Evolutionary conservation across 2,797 vertebrate species (phyloP).

Genomic region (Ctenopoma multispine): DNA sequence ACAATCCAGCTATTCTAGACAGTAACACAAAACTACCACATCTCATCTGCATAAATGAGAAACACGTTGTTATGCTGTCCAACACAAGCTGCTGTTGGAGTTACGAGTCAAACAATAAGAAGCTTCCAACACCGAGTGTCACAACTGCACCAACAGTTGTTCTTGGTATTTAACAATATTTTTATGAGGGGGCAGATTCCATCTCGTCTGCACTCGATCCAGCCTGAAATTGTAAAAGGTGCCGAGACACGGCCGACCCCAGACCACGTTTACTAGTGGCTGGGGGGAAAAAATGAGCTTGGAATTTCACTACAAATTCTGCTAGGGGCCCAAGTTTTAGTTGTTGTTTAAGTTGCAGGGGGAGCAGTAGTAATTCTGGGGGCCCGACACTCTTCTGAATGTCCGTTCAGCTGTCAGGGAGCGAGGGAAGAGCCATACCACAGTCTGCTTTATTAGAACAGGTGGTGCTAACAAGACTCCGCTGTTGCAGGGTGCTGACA

Average conservation of each 20-base stretch:
- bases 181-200: conserved; percentile 36
- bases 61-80: background rate
- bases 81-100: background rate
- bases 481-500: conserved; percentile 57
- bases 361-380: conserved; percentile 21
- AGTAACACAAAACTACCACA: too few relatives aligned
- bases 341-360: background rate
- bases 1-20: too few relatives aligned
- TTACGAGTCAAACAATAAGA: conserved; percentile 6
- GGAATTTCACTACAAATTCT: conserved; percentile 48
- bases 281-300: conserved; percentile 43
- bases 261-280: conserved; percentile 34
- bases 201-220: conserved; percentile 21
- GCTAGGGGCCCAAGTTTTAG: background rate
- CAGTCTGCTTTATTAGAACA: conserved; percentile 58
- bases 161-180: conserved; percentile 35
- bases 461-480: conserved; percentile 73
- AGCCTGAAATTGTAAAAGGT: conserved; percentile 39
- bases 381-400: conserved; percentile 2
- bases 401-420: conserved; percentile 59
- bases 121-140: conserved; percentile 2
- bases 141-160: conserved; percentile 46
- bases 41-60: too few relatives aligned
- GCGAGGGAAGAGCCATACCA: conserved; percentile 14
- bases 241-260: conserved; percentile 16